Base-by-base conservation (phyloP, 2,797 vertebrate genomes). In the Tiaroga cobitis region DNA sequence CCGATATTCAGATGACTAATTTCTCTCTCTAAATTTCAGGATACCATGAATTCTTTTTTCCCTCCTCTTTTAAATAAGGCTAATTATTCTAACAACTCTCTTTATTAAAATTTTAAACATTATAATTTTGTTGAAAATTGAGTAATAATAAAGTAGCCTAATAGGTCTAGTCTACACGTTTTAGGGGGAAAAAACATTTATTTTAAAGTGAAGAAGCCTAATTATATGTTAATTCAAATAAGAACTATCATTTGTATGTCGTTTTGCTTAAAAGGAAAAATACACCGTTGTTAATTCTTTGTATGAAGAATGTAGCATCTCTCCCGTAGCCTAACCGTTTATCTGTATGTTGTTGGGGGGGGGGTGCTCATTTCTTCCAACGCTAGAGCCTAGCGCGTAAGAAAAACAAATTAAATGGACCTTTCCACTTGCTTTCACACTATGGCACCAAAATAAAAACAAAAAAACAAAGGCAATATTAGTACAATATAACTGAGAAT, bases 341-440 rank as follows among this genome's bases (percentile, higher is more conserved):
- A 49, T 72, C 7, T 67, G 16, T 29, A 46, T 29, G 43, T 9
- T 46, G 15, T 29, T 29, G 15, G 39, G 39, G 8, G 39, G 39
- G 29, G 73, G 73, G 29, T 29, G 73, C 73, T 74, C 46, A 21
- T 51, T 75, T 51, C 72, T 74, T 74, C 46, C 19, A 74, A 51
- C 9, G 26, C n/a, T 1, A 32, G 49, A 1, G 29, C 5, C 37
- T 29, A 74, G n/a, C 70, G 19, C 15, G n/a, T 11, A 21, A 8
- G 1, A 65, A 32, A 65, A 32, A 65, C 15, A 2, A 37, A 54
- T 54, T 24, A 34, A 54, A 54, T 34, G 1, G 11, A 54, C 24
- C 3, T 34, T 75, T 15, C 0, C 3, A 19, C 10, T 24, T 15
- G 19, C 49, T 54, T 75, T 75, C 18, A 21, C 3, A 4, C 2